These are phyloP conservation scores for Ascidia mentula DNA, from an alignment of 23 tunicate species.

Conservation along the genomic window DNA sequence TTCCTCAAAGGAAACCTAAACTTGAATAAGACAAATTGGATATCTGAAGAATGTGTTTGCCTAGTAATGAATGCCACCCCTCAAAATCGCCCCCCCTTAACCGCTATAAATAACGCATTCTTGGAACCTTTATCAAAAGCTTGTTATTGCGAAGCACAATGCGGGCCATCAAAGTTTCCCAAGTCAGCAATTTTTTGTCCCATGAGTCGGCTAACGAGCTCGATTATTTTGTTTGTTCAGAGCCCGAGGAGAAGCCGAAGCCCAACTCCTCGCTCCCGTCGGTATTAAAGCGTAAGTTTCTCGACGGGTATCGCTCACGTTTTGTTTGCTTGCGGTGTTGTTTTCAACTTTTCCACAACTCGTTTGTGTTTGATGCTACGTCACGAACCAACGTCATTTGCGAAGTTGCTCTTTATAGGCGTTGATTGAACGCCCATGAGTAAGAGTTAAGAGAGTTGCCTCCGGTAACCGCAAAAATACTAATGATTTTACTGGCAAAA, in stretches of 20 bases:
- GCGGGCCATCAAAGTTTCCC: not conserved
- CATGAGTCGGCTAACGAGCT: too few species aligned
- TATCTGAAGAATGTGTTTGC: too few species aligned
- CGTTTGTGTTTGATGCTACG: not conserved
- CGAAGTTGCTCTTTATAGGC: not conserved
- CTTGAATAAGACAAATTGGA: too few species aligned
- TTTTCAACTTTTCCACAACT: not conserved
- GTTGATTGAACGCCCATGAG: not conserved
- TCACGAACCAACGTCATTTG: not conserved
- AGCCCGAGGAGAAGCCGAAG: conserved; percentile 32
- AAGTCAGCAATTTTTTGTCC: not conserved
- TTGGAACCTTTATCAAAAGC: not conserved
- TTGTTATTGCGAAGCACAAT: not conserved
- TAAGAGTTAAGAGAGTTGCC: not conserved
- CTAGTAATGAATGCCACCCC: too few species aligned
- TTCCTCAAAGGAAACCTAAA: too few species aligned
- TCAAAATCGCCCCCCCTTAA: not conserved
- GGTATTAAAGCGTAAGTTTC: conserved; percentile 12
- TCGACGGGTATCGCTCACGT: not conserved
- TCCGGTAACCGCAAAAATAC: too few species aligned
- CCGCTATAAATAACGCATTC: not conserved
- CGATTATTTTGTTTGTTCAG: not conserved
- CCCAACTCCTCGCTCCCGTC: conserved; percentile 30
- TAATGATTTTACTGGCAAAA: not conserved
- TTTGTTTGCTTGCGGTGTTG: not conserved